A percentile compares a stretch with the other conserved stretches of the same genome.
These are phyloP conservation scores for Aplochiton taeniatus DNA, from an alignment of 2,797 vertebrate species.

Conservation along the genomic window DNA sequence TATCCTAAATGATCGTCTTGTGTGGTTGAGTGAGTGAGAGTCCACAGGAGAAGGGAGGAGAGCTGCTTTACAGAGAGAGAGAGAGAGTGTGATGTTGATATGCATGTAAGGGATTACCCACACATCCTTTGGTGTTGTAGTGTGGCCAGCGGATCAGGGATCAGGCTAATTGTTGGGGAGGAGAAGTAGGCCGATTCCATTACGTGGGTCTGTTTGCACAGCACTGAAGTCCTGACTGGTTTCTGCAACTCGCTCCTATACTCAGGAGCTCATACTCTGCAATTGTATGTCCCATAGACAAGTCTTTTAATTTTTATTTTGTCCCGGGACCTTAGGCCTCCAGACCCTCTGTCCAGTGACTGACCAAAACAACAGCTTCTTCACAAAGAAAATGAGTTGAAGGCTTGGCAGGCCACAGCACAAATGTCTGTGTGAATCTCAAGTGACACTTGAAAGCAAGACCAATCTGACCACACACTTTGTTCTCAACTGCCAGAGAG, in stretches of 20 bases:
- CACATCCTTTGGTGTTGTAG: constrained; percentile 79
- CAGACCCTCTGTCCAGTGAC: constrained; percentile 77
- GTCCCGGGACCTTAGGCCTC: constrained; percentile 64
- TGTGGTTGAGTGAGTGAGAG: constrained; percentile 72
- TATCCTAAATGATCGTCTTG: too few species aligned
- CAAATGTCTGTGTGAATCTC: constrained; percentile 73
- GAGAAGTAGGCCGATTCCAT: constrained; percentile 82
- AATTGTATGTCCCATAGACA: constrained; percentile 28
- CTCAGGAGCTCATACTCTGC: constrained; percentile 78
- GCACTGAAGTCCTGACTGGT: constrained; percentile 69
- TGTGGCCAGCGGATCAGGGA: constrained; percentile 53
- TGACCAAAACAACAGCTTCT: constrained; percentile 73
- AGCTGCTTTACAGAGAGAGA: constrained; percentile 4
- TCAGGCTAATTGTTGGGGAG: constrained; percentile 87
- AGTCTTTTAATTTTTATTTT: constrained; percentile 45
- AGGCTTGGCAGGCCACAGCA: constrained; percentile 52
- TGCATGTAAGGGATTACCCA: constrained; percentile 86
- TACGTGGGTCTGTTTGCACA: constrained; percentile 86
- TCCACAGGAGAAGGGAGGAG: too few species aligned
- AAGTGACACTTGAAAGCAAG: constrained; percentile 87
- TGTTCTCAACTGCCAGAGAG: constrained; percentile 64
- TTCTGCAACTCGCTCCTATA: constrained; percentile 83
- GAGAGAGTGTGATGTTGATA: constrained; percentile 85
- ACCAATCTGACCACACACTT: constrained; percentile 81
- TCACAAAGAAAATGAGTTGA: constrained; percentile 77